Percentiles rank a stretch among this genome's conserved stretches.
Evolutionary conservation across 1,140 invertebrate species (phyloP).

Genomic region (Drosophila busckii): DNA sequence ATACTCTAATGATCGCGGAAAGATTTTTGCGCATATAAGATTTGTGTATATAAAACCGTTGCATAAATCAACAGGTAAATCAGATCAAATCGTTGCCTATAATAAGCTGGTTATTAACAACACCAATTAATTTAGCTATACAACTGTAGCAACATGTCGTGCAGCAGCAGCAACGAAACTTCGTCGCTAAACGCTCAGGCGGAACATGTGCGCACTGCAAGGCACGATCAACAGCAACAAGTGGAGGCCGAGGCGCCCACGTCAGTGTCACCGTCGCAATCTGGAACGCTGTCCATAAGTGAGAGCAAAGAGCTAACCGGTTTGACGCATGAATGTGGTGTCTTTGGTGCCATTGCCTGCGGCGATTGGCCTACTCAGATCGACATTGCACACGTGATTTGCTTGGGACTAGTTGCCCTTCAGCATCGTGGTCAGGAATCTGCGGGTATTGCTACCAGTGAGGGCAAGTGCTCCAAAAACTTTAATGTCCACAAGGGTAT

Average conservation of each 20-base stretch:
- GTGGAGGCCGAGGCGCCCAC: conserved; percentile 39
- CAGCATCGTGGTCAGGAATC: conserved; percentile 98
- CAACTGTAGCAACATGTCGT: too few relatives aligned
- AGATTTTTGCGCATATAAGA: conserved; percentile 37
- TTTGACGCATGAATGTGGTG: conserved; percentile 94
- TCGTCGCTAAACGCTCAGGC: conserved; percentile 17
- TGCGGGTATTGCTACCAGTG: conserved; percentile 96
- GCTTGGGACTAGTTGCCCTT: conserved; percentile 93
- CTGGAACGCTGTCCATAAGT: conserved; percentile 41
- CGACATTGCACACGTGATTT: conserved; percentile 88
- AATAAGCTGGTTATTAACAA: conserved; percentile 19
- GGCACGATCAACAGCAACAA: conserved; percentile 38
- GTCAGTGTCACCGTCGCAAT: conserved; percentile 12
- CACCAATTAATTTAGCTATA: background rate
- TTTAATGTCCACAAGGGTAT: conserved; percentile 94
- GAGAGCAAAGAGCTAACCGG: conserved; percentile 80
- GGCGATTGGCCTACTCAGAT: conserved; percentile 91
- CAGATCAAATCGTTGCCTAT: conserved; percentile 31
- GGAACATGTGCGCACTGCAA: conserved; percentile 45
- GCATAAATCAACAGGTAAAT: conserved; percentile 70
- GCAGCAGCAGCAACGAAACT: conserved; percentile 16
- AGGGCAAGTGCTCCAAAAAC: conserved; percentile 86
- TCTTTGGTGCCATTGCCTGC: conserved; percentile 94
- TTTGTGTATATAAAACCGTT: conserved; percentile 67
- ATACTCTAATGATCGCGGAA: conserved; percentile 24